Percentiles rank a stretch among this genome's conserved stretches.
Evolutionary conservation across 1,140 invertebrate genomes (phyloP).

Genomic region (Hesperophylax magnus): DNA sequence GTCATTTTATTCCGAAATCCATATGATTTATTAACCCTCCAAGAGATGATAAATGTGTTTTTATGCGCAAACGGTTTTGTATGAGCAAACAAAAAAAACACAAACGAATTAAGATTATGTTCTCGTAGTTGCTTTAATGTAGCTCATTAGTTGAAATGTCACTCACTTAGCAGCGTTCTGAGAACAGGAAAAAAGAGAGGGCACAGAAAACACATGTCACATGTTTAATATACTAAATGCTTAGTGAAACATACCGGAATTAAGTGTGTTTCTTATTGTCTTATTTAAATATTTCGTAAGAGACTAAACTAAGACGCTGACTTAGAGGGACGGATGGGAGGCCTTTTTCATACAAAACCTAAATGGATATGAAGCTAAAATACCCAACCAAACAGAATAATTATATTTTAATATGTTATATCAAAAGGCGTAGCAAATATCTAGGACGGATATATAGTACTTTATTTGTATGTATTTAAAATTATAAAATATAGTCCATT

Average conservation of each 20-base stretch:
- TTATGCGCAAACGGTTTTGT: slow-evolving; percentile 13
- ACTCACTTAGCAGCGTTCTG: slow-evolving; percentile 14
- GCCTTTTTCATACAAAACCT: too few species aligned
- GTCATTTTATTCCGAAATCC: slow-evolving; percentile 10
- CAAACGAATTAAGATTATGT: slow-evolving; percentile 30
- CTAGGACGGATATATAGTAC: too few species aligned
- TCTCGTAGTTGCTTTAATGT: slow-evolving; percentile 34
- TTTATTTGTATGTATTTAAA: too few species aligned
- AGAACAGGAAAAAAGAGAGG: not conserved
- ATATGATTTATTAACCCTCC: slow-evolving; percentile 26
- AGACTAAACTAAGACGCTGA: too few species aligned
- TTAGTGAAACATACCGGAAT: not conserved
- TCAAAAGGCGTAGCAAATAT: too few species aligned
- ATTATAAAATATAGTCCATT: too few species aligned
- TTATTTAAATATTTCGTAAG: too few species aligned
- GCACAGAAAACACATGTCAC: slow-evolving; percentile 4
- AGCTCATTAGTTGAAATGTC: slow-evolving; percentile 36
- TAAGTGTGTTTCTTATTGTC: too few species aligned
- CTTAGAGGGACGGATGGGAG: too few species aligned
- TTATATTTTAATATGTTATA: too few species aligned
- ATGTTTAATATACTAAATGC: slow-evolving; percentile 1
- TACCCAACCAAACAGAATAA: too few species aligned
- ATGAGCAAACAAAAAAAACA: slow-evolving; percentile 16
- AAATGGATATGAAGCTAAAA: too few species aligned
- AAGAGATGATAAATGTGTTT: slow-evolving; percentile 26